Evolutionary conservation across 2,888 invertebrate genomes (phyloP).

Genomic region (Elgonia sp.): DNA sequence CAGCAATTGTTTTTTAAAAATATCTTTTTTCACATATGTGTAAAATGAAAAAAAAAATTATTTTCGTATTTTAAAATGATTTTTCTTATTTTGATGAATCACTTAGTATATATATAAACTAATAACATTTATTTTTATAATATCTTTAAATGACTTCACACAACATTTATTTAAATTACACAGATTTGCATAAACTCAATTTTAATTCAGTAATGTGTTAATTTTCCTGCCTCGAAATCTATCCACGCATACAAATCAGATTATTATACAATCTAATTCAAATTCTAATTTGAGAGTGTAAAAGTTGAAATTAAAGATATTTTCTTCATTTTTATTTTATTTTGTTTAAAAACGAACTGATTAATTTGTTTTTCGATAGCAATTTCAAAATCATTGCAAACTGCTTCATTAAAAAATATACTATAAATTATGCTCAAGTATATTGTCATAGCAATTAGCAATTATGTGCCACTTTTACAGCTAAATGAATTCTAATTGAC

Average conservation of each 20-base stretch:
- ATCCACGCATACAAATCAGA: not conserved
- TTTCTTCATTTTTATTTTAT: not conserved
- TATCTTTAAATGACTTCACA: too few relatives aligned
- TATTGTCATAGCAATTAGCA: slow-evolving; percentile 10
- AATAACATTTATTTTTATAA: too few relatives aligned
- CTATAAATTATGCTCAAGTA: slow-evolving; percentile 6
- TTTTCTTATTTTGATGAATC: too few relatives aligned
- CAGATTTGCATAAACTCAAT: too few relatives aligned
- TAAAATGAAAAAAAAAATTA: too few relatives aligned
- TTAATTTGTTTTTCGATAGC: slow-evolving; percentile 9
- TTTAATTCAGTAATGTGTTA: too few relatives aligned
- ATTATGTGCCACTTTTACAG: slow-evolving; percentile 28
- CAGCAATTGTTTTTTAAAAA: too few relatives aligned
- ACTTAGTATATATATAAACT: too few relatives aligned
- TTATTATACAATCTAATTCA: slow-evolving; percentile 1
- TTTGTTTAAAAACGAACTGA: slow-evolving; percentile 3
- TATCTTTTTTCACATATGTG: too few relatives aligned
- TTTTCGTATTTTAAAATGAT: too few relatives aligned
- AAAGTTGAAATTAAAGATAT: not conserved
- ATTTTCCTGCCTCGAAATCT: not conserved
- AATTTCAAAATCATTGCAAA: slow-evolving; percentile 35
- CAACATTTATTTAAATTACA: too few relatives aligned
- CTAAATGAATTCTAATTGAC: not conserved
- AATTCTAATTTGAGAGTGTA: slow-evolving; percentile 27
- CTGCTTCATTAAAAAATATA: slow-evolving; percentile 1